Percentiles rank a stretch among this genome's conserved stretches.
phyloP scores from a whole-genome alignment of 35 echinoderm and acorn worm genomes.

The Stichopus chloronotus region DNA sequence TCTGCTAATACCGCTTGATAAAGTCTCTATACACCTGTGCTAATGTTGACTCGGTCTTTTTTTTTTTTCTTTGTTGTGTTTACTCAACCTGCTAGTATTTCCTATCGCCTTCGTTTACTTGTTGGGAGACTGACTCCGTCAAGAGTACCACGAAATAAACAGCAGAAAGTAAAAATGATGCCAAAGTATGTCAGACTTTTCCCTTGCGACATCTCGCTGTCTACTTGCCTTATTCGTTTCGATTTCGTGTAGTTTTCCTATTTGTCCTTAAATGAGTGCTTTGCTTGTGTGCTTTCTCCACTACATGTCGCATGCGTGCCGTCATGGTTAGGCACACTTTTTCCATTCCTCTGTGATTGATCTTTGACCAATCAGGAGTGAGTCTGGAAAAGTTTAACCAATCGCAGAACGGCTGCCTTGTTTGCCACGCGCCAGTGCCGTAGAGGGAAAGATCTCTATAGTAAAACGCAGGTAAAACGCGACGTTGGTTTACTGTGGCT shows the following conservation, averaged over 20 bases:
- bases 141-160: not conserved
- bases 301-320: not conserved
- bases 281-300: not conserved
- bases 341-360: not conserved
- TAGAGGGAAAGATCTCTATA: not conserved
- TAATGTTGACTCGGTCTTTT: conserved; percentile 1
- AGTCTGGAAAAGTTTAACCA: not conserved
- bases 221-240: no score
- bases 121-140: not conserved
- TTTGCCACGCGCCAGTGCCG: conserved; percentile 33
- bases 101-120: not conserved
- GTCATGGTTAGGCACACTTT: conserved; percentile 19
- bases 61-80: not conserved
- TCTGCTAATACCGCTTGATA: not conserved
- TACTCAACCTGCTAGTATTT: not conserved
- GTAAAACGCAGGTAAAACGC: not conserved
- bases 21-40: conserved; percentile 27
- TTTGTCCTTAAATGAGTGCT: not conserved
- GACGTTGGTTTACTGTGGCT: not conserved
- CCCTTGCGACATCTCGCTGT: not conserved
- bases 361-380: conserved; percentile 4
- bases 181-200: not conserved
- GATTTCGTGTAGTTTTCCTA: not conserved
- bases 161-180: not conserved
- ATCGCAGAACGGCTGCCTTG: not conserved